Evolutionary conservation across 1,140 invertebrate species (phyloP).

Genomic region (Drosophila tropicalis): DNA sequence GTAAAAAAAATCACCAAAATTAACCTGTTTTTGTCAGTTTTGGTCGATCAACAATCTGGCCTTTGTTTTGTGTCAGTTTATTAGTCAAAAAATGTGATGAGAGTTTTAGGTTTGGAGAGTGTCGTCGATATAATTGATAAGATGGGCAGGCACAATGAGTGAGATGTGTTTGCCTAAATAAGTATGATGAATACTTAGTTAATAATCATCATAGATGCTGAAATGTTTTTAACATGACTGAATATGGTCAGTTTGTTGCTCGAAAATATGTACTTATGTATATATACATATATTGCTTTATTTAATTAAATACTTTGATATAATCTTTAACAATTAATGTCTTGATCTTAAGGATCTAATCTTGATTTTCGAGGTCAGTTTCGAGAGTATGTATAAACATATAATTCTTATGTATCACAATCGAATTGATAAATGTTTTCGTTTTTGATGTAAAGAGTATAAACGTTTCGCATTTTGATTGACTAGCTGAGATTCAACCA

Average conservation of each 20-base stretch:
- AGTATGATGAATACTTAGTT: no score
- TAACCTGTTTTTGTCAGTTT: conserved; percentile 11
- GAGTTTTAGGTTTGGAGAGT: background rate
- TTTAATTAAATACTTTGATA: background rate
- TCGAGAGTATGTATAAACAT: background rate
- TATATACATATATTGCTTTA: background rate
- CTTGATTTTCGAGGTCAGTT: background rate
- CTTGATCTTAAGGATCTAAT: conserved; percentile 8
- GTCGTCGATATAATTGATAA: background rate
- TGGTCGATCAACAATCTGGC: conserved; percentile 2
- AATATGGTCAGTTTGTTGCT: no score
- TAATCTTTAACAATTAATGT: background rate
- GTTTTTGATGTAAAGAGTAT: background rate
- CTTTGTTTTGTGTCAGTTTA: conserved; percentile 1
- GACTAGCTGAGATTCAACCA: conserved; percentile 24
- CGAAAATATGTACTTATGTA: no score
- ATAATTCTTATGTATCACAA: conserved; percentile 15
- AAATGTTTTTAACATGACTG: no score
- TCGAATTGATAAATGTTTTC: background rate
- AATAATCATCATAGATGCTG: no score
- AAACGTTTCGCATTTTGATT: background rate
- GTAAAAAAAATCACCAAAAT: conserved; percentile 8
- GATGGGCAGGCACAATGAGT: background rate
- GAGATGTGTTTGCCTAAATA: no score
- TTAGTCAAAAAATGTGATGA: background rate